A percentile compares a stretch with the other conserved stretches of the same genome.
Conservation (phyloP, 2,797 vertebrate species). For the Pelodytes ibericus region DNA sequence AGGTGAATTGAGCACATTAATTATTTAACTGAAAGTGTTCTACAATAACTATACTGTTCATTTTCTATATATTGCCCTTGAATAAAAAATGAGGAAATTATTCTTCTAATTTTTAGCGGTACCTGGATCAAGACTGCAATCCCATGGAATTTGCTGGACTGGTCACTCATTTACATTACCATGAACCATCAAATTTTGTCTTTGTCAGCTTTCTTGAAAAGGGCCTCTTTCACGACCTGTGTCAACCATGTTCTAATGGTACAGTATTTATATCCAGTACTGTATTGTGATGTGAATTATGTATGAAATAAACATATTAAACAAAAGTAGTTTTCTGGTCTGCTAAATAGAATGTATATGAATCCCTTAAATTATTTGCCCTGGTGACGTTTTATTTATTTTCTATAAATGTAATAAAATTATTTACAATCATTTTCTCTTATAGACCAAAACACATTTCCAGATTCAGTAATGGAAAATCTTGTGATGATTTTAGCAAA, state of each 20-base stretch:
- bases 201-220: constrained; percentile 65
- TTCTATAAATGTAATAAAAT: neutral
- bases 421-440: neutral
- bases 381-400: no score
- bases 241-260: constrained; percentile 59
- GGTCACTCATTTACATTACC: constrained; percentile 64
- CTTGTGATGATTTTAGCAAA: constrained; percentile 63
- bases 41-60: no score
- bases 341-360: no score
- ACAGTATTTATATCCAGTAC: no score
- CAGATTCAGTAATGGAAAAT: constrained; percentile 65
- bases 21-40: no score
- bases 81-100: no score
- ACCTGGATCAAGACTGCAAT: constrained; percentile 62
- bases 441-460: constrained; percentile 59
- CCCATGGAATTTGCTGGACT: constrained; percentile 65
- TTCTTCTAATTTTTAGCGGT: constrained; percentile 56
- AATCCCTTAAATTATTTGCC: no score
- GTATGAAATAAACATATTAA: no score
- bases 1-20: no score
- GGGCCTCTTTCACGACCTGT: constrained; percentile 66
- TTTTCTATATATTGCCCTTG: no score
- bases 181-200: constrained; percentile 67
- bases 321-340: no score
- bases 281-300: no score